Base-by-base conservation (phyloP, 2,797 vertebrate species). In the Mormyrops attenuatus region DNA sequence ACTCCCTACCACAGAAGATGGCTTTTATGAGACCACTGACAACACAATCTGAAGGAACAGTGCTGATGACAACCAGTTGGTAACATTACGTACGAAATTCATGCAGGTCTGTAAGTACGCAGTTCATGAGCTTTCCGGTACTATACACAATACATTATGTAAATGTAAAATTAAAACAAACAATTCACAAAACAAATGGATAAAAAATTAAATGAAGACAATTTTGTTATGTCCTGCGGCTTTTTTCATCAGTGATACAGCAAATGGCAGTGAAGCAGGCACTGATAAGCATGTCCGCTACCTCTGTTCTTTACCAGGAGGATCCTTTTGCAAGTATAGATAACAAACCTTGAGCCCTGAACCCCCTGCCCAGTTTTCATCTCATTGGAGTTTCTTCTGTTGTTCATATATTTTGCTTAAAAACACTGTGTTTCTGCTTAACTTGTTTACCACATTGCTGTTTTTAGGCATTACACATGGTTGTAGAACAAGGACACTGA, bases 1-100 rank as follows among this genome's bases (percentile, higher is more conserved):
- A 92, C 95, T 98, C 97, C 38, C 97, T 97, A 93, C 30, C 30
- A 85, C 55, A 30, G 60, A 66, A 82, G 5, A 41, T 82, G 87
- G 60, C n/a, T 41, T 30, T 73, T 63, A 11, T 88, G n/a, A 53
- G 82, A 52, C 11, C 11, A 41, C n/a, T 20, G 34, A 87, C 11
- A 77, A 22, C 15, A 34, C 44, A 55, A 57, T 20, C 7, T 5
- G 11, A 60, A 66, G 5, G 8, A 30, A 41, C 34, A 38, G 38
- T 15, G 5, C 22, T 17, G 7, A 6, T 87, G 86, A 87, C 30
- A 87, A 87, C 20, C 22, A 17, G 50, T 26, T 11, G 15, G n/a
- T 53, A n/a, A 80, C 20, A 47, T n/a, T 44, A 20, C 3, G 30
- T 47, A 30, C 57, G 17, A 17, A n/a, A 57, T 53, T 47, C 41